Conservation (phyloP, 1,140 invertebrate species). For the Hestina assimilis region DNA sequence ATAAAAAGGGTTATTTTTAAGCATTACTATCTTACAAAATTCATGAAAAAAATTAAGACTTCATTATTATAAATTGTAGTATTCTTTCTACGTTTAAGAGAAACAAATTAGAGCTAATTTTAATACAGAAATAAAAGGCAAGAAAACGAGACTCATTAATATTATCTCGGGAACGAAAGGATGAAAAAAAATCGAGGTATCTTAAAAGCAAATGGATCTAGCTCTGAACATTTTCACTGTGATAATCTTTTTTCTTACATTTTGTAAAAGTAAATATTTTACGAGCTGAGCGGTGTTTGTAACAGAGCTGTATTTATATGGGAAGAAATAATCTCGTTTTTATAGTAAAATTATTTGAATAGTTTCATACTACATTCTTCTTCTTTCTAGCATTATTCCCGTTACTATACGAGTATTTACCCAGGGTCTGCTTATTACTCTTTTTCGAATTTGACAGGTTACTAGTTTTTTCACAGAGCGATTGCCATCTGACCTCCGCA, state of each 20-base stretch:
- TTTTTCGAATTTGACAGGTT: too few species aligned
- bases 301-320: not conserved
- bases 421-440: too few species aligned
- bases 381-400: too few species aligned
- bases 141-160: constrained; percentile 1
- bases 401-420: too few species aligned
- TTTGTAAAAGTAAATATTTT: not conserved
- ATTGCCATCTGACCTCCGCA: too few species aligned
- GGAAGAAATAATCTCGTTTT: too few species aligned
- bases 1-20: too few species aligned
- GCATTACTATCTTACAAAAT: too few species aligned
- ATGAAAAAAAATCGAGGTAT: constrained; percentile 1
- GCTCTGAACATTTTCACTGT: constrained; percentile 1
- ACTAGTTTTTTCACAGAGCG: too few species aligned
- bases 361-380: too few species aligned
- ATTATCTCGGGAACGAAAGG: not conserved
- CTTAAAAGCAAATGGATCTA: not conserved
- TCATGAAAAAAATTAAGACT: not conserved
- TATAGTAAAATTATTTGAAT: too few species aligned
- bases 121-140: constrained; percentile 1
- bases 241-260: not conserved
- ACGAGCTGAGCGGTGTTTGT: not conserved
- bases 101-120: constrained; percentile 3
- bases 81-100: not conserved
- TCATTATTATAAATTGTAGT: not conserved